Base-by-base conservation (phyloP, 2,888 invertebrate genomes). In the Leucophora obtusa region DNA sequence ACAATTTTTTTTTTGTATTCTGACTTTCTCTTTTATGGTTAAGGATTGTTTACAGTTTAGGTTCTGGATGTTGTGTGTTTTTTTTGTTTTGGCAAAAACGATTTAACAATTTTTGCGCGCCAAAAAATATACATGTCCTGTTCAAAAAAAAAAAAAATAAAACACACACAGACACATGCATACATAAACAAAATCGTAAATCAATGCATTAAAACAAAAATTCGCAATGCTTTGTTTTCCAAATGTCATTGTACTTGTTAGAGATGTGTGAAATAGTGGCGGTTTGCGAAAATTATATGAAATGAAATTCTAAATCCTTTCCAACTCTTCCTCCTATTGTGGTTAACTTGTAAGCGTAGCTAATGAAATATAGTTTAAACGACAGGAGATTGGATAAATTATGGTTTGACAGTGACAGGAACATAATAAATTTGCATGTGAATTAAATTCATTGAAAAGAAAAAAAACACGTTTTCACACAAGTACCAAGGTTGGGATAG, bases 171-270 rank as follows among this genome's bases (percentile, higher is more conserved):
- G 17, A 17, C 63, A 53, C 50, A 21, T 15, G 38, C 6, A 50
- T 1, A 5, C 15, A 38, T 5, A 38, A 38, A 28, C 28, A 28
- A 28, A 68, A 70, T 69, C 47, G 72, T 69, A 81, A 77, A 81
- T 74, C 77, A 81, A 77, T 81, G 65, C 66, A 74, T 72, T 18
- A 24, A 0, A 53, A 2, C 15, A 43, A 66, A 59, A 76, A 76
- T 77, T 77, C 43, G 77, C 54, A 65, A 77, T 69, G 73, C 77
- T 74, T 62, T 77, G 60, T 59, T 73, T 21, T 17, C 70, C 2
- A 43, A 66, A 53, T 79, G 66, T 68, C 43, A 71, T 59, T 70
- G 72, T 51, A 17, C 43, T 56, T 51, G n/a, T 51, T 60, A 54
- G 18, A 54, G 35, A 33, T 70, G 51, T 35, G 21, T 9, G 51